Conservation (phyloP, 2,888 invertebrate genomes). For the Stratiomys singularior region DNA sequence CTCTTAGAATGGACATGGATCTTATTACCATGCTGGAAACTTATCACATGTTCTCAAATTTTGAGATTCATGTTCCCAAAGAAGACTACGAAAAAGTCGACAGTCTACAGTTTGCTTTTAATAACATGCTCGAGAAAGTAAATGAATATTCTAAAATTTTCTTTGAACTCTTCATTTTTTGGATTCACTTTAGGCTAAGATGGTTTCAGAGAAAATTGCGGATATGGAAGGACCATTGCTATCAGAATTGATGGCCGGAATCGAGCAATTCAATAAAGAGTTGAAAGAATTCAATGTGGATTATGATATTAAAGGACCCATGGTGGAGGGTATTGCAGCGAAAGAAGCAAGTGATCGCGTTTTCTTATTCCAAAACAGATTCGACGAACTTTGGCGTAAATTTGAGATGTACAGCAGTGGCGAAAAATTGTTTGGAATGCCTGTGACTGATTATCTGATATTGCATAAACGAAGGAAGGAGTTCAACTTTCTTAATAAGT, state of each 20-base stretch:
- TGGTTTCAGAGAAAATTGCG: constrained; percentile 65
- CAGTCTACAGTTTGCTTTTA: constrained; percentile 80
- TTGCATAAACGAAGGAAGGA: constrained; percentile 83
- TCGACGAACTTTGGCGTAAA: constrained; percentile 84
- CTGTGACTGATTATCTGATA: constrained; percentile 84
- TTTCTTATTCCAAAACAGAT: constrained; percentile 79
- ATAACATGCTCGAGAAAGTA: constrained; percentile 79
- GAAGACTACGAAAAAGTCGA: constrained; percentile 85
- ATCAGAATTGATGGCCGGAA: constrained; percentile 77
- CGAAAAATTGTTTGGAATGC: constrained; percentile 85
- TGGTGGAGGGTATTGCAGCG: constrained; percentile 84
- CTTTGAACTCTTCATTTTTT: no score
- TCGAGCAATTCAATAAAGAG: constrained; percentile 72
- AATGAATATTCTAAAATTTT: no score
- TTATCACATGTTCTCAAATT: constrained; percentile 76
- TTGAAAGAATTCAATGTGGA: constrained; percentile 77
- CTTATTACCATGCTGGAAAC: constrained; percentile 82
- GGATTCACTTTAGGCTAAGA: constrained; percentile 57
- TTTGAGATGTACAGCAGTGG: constrained; percentile 86
- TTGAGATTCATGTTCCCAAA: constrained; percentile 74
- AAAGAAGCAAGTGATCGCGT: constrained; percentile 87
- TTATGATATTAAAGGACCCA: constrained; percentile 82
- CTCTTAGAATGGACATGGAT: constrained; percentile 76
- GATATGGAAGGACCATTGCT: constrained; percentile 78
- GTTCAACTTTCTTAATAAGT: constrained; percentile 82